phyloP scores from a whole-genome alignment of 2,113 vertebrate genomes.

The Limnothrissa miodon region DNA sequence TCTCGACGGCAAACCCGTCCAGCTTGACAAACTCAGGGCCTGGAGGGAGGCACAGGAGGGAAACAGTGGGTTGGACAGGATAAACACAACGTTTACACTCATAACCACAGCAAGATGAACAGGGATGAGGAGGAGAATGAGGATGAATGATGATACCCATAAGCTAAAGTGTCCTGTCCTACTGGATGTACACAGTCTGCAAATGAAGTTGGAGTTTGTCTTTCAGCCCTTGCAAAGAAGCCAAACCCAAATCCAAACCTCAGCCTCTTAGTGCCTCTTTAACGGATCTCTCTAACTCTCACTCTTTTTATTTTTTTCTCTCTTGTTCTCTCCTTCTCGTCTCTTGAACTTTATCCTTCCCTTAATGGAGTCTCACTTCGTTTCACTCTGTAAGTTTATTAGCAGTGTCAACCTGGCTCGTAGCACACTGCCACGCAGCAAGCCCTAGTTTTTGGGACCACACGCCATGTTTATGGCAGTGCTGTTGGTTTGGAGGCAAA shows the following conservation, averaged over 20 bases:
- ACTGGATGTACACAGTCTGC: neutral
- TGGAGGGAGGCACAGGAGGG: slow-evolving; percentile 44
- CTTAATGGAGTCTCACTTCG: neutral
- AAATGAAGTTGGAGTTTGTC: neutral
- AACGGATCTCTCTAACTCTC: neutral
- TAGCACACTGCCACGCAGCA: neutral
- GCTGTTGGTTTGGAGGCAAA: neutral
- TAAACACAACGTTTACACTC: neutral
- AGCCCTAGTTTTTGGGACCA: neutral
- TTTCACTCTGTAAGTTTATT: neutral
- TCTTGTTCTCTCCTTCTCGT: no score
- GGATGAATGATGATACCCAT: neutral
- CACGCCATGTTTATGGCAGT: neutral
- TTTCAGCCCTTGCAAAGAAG: neutral
- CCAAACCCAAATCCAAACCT: neutral
- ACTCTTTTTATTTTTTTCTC: no score
- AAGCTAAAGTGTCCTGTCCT: neutral
- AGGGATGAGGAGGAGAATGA: neutral
- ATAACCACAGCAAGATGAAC: neutral
- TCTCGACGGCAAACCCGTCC: slow-evolving; percentile 75
- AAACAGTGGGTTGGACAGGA: neutral
- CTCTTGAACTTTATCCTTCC: neutral
- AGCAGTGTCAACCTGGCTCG: neutral
- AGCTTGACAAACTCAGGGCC: slow-evolving; percentile 74
- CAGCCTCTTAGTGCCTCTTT: neutral